Percentiles rank a stretch among this genome's conserved stretches.
Evolutionary conservation across 2,797 vertebrate species (phyloP).

Genomic region (Oreortyx pictus): DNA sequence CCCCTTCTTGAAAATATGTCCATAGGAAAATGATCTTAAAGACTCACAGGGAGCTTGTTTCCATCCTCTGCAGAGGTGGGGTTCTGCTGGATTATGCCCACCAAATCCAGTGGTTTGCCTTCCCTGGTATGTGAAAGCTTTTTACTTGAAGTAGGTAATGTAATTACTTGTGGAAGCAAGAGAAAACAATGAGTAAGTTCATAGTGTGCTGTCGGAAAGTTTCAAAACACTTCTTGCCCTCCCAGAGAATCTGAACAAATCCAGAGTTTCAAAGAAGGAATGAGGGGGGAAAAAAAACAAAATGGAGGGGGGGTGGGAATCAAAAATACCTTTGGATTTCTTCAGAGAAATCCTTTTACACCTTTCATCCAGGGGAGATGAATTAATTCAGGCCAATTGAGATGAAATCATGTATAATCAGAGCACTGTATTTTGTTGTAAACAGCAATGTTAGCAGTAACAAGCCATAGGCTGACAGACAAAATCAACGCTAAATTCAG

Average conservation of each 20-base stretch:
- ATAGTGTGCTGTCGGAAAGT: background rate
- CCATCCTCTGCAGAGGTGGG: background rate
- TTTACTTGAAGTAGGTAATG: background rate
- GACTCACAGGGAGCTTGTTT: background rate
- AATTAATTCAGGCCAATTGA: conserved; percentile 26
- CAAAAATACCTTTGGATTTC: background rate
- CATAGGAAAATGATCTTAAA: background rate
- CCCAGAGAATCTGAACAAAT: background rate
- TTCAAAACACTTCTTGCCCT: background rate
- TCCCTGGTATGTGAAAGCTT: background rate
- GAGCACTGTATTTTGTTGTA: conserved; percentile 76
- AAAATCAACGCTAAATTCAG: conserved; percentile 73
- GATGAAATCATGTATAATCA: conserved; percentile 70
- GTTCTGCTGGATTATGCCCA: fast-evolving
- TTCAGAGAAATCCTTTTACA: background rate
- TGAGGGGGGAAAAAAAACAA: background rate
- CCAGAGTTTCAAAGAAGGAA: background rate
- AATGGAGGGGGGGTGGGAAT: background rate
- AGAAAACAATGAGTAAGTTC: background rate
- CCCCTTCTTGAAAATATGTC: background rate
- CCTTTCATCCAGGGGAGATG: conserved; percentile 25
- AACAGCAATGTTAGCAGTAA: conserved; percentile 74
- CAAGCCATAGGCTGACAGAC: conserved; percentile 69
- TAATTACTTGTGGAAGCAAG: background rate
- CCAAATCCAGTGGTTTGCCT: background rate